Evolutionary conservation across 2,113 vertebrate species (phyloP).

Genomic region (Rhagologus leucostigma): DNA sequence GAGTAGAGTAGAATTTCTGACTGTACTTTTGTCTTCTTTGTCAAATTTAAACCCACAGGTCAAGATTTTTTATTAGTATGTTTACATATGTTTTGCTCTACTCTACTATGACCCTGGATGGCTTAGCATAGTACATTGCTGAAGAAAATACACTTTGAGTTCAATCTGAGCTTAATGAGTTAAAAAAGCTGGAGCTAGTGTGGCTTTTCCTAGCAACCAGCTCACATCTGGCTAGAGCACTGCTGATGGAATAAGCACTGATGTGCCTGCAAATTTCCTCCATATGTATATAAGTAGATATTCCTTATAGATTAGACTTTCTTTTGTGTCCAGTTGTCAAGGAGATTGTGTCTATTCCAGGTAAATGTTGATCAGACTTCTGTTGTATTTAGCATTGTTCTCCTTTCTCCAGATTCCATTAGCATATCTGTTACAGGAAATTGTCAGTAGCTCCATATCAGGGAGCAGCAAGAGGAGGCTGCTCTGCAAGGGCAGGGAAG

Average conservation of each 20-base stretch:
- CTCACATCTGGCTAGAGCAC: not conserved
- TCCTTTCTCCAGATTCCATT: not conserved
- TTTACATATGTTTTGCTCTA: not conserved
- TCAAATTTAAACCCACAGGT: not conserved
- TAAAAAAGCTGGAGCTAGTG: not conserved
- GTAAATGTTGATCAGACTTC: not conserved
- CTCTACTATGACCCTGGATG: not conserved
- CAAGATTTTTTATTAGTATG: not conserved
- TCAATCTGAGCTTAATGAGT: not conserved
- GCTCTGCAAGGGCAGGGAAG: not conserved
- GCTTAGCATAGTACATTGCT: not conserved
- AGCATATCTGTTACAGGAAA: not conserved
- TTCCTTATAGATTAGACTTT: not conserved
- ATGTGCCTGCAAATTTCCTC: not conserved
- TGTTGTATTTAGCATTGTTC: not conserved
- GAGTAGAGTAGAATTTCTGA: not conserved
- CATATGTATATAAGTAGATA: not conserved
- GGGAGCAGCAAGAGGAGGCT: not conserved
- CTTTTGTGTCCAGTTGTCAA: not conserved
- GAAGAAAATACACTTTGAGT: not conserved
- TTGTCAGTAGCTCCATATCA: not conserved
- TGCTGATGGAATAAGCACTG: not conserved
- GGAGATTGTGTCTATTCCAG: not conserved
- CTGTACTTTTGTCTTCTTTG: not conserved
- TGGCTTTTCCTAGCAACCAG: not conserved